Evolutionary conservation across 2,113 vertebrate species (phyloP), one percentile per base, ranked within the genome.

Genomic region (Anas platyrhynchos): DNA sequence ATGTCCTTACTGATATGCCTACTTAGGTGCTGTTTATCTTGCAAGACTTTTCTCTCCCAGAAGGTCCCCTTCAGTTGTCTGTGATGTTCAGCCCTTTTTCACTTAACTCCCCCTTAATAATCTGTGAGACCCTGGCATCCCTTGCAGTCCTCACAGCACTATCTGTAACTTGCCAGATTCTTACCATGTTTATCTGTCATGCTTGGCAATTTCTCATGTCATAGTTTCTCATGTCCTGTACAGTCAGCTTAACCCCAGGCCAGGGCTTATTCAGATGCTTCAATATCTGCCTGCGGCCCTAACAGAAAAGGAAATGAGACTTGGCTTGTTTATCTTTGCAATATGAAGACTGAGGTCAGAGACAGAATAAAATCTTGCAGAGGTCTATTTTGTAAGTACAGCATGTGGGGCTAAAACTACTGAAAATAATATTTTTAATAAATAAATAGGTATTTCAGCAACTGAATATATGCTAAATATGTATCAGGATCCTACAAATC

Each of bases 231-330:
- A 52, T 34, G 73, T 75, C 34, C 41, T 41, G 3, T 75, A 78
- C 69, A 75, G 46, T 72, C 46, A 86, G 20, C 27, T 81, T 78
- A 72, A 88, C 43, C 29, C 41, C 3, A 8, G 69, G 71, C 20
- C 29, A 54, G 13, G 43, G 17, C 4, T 92, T 52, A 38, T 78
- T 81, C 43, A 52, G 56, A 83, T 88, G 41, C 16, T 56, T 90
- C 2, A 3, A 32, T 86, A 75, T 71, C 46, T 81, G 22, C 25
- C 65, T 83, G 36, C 8, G 95, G 32, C 61, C 68, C 69, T 68
- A 65, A 68, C 36, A 55, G 43, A 62, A 83, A 88, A 77, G 59
- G 77, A 93, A 93, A 95, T 92, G 52, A 88, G 54, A 65, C 16
- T 92, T 78, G 46, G 52, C 22, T 77, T 71, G 38, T 83, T 91